Base-by-base conservation (phyloP, 1,140 invertebrate genomes). In the Eufriesea mexicana region DNA sequence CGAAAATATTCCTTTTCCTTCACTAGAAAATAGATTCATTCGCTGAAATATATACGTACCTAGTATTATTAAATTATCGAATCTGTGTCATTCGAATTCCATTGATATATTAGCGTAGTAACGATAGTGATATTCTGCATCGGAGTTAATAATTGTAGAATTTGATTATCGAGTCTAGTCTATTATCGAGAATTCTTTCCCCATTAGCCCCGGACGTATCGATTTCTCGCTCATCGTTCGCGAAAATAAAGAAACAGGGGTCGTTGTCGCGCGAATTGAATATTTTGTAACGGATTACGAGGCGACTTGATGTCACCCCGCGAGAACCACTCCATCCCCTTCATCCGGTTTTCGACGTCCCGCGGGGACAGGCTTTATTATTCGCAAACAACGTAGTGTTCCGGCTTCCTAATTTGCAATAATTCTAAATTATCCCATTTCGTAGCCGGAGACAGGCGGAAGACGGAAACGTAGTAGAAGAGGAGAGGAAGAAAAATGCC, bases 371-470 rank as follows among this genome's bases (percentile, higher is more conserved):
- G 66, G 83, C 80, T 91, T 91, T 91, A 90, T 91, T 88, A 91
- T 90, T 89, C 86, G 84, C 86, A 86, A 90, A 89, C 86, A 90
- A 86, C 86, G 83, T 76, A 80, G 84, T 70, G 84, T 84, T 82
- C 83, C 72, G 66, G 68, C 78, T 80, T 81, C 86, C 87, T 90
- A 91, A 92, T 92, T 91, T 91, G 87, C 89, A 91, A 90, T 87
- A 90, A 88, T 90, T 88, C 89, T 88, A 90, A 90, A 91, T 92
- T 91, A 92, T 92, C 90, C 89, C 84, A 90, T 91, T 92, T 89
- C 82, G 83, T 78, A 82, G 71, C 73, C 64, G 78, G 72, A 85
- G 85, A 84, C 78, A 68, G 84, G 62, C 88, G 74, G 75, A 75
- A 86, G 87, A 86, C 86, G 79, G 85, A 88, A 91, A 82, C 70